Percentiles rank a stretch among this genome's conserved stretches.
Conservation (phyloP, 2,888 invertebrate genomes). For the Cephalotes varians region DNA sequence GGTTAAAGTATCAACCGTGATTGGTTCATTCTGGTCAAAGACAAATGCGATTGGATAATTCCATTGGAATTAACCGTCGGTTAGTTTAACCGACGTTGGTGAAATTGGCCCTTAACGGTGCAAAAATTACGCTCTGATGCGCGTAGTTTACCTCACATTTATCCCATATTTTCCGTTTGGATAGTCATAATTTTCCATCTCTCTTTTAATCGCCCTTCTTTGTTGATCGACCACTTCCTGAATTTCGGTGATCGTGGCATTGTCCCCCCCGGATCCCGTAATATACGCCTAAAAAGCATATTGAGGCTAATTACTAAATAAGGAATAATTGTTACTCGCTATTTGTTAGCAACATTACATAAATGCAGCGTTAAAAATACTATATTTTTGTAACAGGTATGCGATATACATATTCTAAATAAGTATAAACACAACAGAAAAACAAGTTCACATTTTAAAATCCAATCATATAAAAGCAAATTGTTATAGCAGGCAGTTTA, state of each 20-base stretch:
- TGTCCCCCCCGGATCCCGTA: slow-evolving; percentile 73
- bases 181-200: slow-evolving; percentile 89
- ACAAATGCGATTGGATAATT: too few relatives aligned
- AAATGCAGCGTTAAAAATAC: slow-evolving; percentile 3
- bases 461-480: slow-evolving; percentile 8
- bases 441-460: background rate
- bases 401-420: background rate
- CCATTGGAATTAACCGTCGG: too few relatives aligned
- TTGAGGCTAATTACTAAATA: background rate
- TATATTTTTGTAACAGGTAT: background rate
- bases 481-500: slow-evolving; percentile 7
- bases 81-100: too few relatives aligned
- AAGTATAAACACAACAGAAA: background rate
- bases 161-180: slow-evolving; percentile 87
- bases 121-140: background rate
- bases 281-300: slow-evolving; percentile 75
- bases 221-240: slow-evolving; percentile 88
- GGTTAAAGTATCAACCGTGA: too few relatives aligned
- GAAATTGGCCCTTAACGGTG: too few relatives aligned
- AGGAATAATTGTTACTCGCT: background rate
- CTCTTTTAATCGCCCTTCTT: slow-evolving; percentile 87
- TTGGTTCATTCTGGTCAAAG: too few relatives aligned
- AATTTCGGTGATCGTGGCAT: slow-evolving; percentile 85
- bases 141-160: slow-evolving; percentile 85
- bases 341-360: slow-evolving; percentile 15